Evolutionary conservation across 2,888 invertebrate species (phyloP).

Genomic region (Lomographa bimaculata): DNA sequence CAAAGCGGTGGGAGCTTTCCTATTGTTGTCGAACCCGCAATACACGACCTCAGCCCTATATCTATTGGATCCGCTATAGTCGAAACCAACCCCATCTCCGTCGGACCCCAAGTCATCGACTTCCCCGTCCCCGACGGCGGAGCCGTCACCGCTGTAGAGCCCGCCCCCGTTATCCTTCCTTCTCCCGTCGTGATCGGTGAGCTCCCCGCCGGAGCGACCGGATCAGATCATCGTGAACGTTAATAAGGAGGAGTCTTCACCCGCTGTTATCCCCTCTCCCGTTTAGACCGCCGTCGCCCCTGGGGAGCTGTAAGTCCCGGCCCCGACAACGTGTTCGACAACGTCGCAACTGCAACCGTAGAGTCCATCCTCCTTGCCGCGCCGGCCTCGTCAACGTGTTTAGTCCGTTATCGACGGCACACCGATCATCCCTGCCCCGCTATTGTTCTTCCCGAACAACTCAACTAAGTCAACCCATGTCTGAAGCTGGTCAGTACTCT

Average conservation of each 20-base stretch:
- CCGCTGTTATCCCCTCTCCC: constrained; percentile 40
- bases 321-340: constrained; percentile 28
- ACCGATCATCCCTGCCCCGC: constrained; percentile 33
- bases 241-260: constrained; percentile 33
- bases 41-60: constrained; percentile 22
- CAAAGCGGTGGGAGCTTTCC: too few species aligned
- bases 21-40: constrained; percentile 19
- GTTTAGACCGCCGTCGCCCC: constrained; percentile 33
- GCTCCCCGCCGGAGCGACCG: constrained; percentile 29
- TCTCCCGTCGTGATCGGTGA: constrained; percentile 26
- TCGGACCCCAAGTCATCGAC: constrained; percentile 24
- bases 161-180: constrained; percentile 13
- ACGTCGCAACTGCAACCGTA: constrained; percentile 19
- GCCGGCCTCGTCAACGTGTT: constrained; percentile 23
- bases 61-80: constrained; percentile 30
- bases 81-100: constrained; percentile 25
- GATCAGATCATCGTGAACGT: constrained; percentile 53
- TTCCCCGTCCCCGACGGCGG: constrained; percentile 4
- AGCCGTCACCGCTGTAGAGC: constrained; percentile 40
- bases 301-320: too few species aligned
- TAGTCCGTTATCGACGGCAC: constrained; percentile 27
- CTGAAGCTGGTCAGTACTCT: too few species aligned
- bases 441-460: constrained; percentile 32
- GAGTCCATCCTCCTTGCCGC: constrained; percentile 18
- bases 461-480: too few species aligned